phyloP scores from a whole-genome alignment of 1,140 invertebrate species.

The Ceratosolen solmsi region DNA sequence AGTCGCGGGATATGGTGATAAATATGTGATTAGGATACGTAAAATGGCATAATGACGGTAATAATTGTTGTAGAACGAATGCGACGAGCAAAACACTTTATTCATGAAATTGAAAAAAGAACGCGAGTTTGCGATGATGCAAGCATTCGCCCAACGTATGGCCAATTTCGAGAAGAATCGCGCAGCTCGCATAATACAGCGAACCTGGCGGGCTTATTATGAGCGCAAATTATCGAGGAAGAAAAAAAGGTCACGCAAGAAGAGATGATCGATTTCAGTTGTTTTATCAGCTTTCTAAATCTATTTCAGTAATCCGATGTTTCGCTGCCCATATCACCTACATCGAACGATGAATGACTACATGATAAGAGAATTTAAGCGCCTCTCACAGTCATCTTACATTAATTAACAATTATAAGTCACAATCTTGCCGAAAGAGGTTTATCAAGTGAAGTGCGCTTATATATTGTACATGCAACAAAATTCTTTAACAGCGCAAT shows the following conservation, averaged over 20 bases:
- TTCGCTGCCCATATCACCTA: too few species aligned
- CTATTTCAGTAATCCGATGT: not conserved
- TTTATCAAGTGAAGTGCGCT: too few species aligned
- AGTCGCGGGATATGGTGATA: not conserved
- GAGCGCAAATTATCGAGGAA: slow-evolving; percentile 52
- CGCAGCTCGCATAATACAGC: slow-evolving; percentile 65
- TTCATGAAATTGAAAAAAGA: slow-evolving; percentile 60
- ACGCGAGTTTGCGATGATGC: slow-evolving; percentile 55
- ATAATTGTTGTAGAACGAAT: slow-evolving; percentile 52
- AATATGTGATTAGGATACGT: not conserved
- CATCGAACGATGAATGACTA: too few species aligned
- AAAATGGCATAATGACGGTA: not conserved
- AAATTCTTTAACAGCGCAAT: too few species aligned
- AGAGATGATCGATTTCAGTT: slow-evolving; percentile 48
- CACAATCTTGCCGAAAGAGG: too few species aligned
- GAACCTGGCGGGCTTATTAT: slow-evolving; percentile 61
- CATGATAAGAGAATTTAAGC: too few species aligned
- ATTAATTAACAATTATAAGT: too few species aligned
- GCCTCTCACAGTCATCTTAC: too few species aligned
- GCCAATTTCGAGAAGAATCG: slow-evolving; percentile 61
- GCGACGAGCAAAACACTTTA: slow-evolving; percentile 54
- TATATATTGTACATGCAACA: too few species aligned
- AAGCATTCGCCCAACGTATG: slow-evolving; percentile 57
- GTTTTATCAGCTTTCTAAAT: not conserved
- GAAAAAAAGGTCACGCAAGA: slow-evolving; percentile 60